Conservation (phyloP, 2,797 vertebrate species). For the Brotula barbata region DNA sequence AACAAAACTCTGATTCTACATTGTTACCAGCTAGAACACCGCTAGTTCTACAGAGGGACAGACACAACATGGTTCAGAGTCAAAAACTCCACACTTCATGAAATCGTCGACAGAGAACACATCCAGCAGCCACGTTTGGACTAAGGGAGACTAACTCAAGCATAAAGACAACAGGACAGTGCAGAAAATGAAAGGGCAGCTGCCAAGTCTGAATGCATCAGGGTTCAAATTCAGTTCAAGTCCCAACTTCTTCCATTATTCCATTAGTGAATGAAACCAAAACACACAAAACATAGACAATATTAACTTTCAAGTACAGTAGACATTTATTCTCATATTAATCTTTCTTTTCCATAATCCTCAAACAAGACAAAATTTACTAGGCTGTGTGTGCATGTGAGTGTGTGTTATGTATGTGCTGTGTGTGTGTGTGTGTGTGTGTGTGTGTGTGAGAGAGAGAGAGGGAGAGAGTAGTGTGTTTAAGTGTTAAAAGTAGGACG, state of each 20-base stretch:
- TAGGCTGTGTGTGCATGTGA: constrained; percentile 15
- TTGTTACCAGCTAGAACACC: constrained; percentile 53
- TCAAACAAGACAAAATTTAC: constrained; percentile 47
- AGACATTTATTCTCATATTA: constrained; percentile 51
- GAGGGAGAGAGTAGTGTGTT: constrained; percentile 4
- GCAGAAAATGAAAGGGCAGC: constrained; percentile 22
- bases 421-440: constrained; percentile 26
- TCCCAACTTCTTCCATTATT: constrained; percentile 27
- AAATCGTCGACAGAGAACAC: constrained; percentile 33
- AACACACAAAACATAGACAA: constrained; percentile 71
- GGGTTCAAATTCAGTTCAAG: constrained; percentile 40
- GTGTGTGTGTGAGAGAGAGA: constrained; percentile 7
- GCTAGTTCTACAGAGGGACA: constrained; percentile 48
- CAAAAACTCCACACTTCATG: constrained; percentile 37
- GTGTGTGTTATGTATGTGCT: too few relatives aligned
- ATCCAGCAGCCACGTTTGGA: constrained; percentile 31
- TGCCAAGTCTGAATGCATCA: constrained; percentile 33
- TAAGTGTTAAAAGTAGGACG: constrained; percentile 33
- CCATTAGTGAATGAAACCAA: constrained; percentile 56
- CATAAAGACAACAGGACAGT: constrained; percentile 43
- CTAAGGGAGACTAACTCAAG: constrained; percentile 30
- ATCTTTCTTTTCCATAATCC: constrained; percentile 56
- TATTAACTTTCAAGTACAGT: constrained; percentile 59
- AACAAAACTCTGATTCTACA: constrained; percentile 40
- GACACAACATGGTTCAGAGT: constrained; percentile 35